A percentile compares a stretch with the other conserved stretches of the same genome.
Conservation (phyloP, 2,797 vertebrate genomes). For the Anguilla marmorata region DNA sequence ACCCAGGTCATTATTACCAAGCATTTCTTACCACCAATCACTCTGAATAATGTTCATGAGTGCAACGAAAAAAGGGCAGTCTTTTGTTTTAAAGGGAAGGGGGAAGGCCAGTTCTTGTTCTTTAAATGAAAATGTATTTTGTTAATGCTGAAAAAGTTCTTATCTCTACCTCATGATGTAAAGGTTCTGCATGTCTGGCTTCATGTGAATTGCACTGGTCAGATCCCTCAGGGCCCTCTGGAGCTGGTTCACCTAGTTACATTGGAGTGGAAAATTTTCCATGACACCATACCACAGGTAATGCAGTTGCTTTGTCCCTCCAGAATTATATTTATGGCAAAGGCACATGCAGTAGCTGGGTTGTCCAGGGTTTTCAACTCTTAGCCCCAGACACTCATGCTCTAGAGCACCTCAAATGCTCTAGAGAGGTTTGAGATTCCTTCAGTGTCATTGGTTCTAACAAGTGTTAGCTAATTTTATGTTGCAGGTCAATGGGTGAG, state of each 20-base stretch:
- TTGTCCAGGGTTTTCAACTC: background rate
- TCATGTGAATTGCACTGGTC: conserved; percentile 70
- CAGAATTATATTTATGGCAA: background rate
- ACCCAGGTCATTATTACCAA: background rate
- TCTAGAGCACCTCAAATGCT: background rate
- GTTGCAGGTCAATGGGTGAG: background rate
- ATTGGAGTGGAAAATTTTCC: background rate
- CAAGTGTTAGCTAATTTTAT: background rate
- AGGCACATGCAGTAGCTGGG: background rate
- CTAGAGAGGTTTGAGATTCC: background rate
- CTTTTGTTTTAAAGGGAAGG: background rate
- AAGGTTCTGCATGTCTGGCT: conserved; percentile 66
- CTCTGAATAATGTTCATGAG: background rate
- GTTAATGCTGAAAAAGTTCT: background rate
- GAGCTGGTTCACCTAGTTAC: conserved; percentile 64
- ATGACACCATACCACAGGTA: background rate
- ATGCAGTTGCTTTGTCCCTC: background rate
- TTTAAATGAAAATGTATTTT: background rate
- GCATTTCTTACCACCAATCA: background rate
- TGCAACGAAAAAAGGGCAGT: background rate
- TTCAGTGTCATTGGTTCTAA: background rate
- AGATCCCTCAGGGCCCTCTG: conserved; percentile 68
- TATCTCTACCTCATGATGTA: conserved; percentile 68
- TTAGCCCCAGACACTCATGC: background rate
- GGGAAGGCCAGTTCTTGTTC: background rate